Evolutionary conservation across 1,140 invertebrate species (phyloP), one percentile per base, ranked within the genome.

Genomic region (Trichonephila inaurata): DNA sequence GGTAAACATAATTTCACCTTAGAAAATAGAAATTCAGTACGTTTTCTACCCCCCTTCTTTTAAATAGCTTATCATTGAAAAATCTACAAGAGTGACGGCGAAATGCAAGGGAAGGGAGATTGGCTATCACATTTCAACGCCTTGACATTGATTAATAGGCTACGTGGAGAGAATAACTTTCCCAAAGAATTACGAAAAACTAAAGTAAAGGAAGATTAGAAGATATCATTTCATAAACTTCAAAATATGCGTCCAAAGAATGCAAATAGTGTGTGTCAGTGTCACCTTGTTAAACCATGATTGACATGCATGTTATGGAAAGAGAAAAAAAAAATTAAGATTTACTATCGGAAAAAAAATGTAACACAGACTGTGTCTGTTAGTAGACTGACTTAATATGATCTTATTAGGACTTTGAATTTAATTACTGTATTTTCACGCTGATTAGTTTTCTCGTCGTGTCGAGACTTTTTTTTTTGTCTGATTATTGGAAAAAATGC

Each of bases 81-180:
- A 91, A 92, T 92, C 91, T 87, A 40, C 64, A 92, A 92, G 61
- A 28, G 62, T 18, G 40, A 86, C n/a, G 85, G 82, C 24, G 72
- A 87, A 92, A 72, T 77, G 28, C 28, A 24, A 40, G 60, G 77
- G 82, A 85, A 51, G 60, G 66, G n/a, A 92, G 64, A 86, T 87
- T 86, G 44, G 64, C 58, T 92, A 87, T 92, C 91, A 61, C n/a
- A 92, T 92, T 92, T 92, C 91, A 81, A 40, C 83, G 62, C 58
- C 51, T 87, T 92, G 91, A 92, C 91, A 92, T 61, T 87, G 91
- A 92, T 92, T 87, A 87, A 92, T 92, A 87, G 62, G 14, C 40
- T 69, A 86, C 58, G 81, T 58, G 91, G 81, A 58, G 51, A 86
- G 72, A 91, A 91, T 82, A 81, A 61, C 24, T 81, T 91, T 21